phyloP scores from a whole-genome alignment of 2,113 vertebrate genomes.

The Daboia siamensis region DNA sequence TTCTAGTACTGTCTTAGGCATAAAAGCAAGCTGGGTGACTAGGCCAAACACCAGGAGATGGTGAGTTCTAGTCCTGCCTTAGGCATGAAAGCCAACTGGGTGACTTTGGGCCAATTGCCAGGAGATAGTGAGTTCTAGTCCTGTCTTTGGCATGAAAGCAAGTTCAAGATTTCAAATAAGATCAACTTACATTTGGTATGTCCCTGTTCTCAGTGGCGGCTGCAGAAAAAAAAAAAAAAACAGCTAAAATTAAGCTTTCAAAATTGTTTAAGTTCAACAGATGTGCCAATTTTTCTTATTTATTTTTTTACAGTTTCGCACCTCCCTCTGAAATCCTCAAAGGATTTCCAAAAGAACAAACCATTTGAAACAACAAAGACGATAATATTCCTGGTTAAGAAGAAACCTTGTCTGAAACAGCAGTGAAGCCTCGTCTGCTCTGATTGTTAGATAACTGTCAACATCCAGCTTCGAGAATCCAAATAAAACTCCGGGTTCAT shows the following conservation, averaged over 20 bases:
- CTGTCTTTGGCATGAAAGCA: too few species aligned
- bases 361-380: not conserved
- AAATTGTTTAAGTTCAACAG: not conserved
- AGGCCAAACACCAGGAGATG: too few species aligned
- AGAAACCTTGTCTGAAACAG: not conserved
- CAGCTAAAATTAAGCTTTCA: constrained; percentile 7
- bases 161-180: not conserved
- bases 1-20: too few species aligned
- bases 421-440: not conserved
- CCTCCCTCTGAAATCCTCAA: not conserved
- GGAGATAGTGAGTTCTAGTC: too few species aligned
- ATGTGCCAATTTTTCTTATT: too few species aligned
- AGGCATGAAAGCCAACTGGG: too few species aligned
- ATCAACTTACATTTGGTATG: constrained; percentile 66
- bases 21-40: too few species aligned
- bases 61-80: too few species aligned
- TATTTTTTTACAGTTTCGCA: not conserved
- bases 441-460: not conserved
- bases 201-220: constrained; percentile 65
- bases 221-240: constrained; percentile 47
- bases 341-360: not conserved
- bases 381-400: not conserved
- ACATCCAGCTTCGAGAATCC: too few species aligned
- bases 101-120: too few species aligned
- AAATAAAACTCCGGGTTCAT: too few species aligned